Evolutionary conservation across 2,113 vertebrate species (phyloP), one percentile per base, ranked within the genome.

Genomic region (Lepus timidus): DNA sequence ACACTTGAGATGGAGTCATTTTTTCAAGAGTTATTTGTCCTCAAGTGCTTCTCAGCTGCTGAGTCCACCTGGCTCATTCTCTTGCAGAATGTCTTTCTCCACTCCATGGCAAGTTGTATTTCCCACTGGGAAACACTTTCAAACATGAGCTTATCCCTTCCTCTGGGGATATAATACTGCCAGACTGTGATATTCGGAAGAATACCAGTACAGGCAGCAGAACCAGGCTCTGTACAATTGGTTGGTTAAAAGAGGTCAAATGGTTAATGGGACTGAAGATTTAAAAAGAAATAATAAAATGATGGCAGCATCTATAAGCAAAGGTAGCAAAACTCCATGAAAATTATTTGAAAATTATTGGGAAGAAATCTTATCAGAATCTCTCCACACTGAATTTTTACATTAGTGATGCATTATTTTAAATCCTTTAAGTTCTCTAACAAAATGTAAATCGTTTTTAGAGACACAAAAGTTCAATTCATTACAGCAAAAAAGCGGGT

Each of bases 1-100:
- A 39, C 20, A 83, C n/a, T 87, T 85, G 79, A 95, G 29, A 91
- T 12, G 16, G 62, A 84, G 25, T 27, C 13, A 86, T 44, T 84
- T 85, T 96, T 70, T 73, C 36, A 94, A 64, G n/a, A 92, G 80
- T 93, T 75, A 94, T 90, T 94, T 94, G 55, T 91, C 71, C 39
- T 31, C 16, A 91, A 86, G 17, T 91, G 3, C 11, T 22, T 33
- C 22, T 6, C 25, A 73, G 14, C 36, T 86, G 33, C 61, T 88
- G 75, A 88, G n/a, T 87, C 19, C 44, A 58, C 55, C 22, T 61
- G 58, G 55, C 27, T 79, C 31, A 49, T 78, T 91, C 65, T 78
- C 29, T 12, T 88, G 44, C 5, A 83, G 81, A 36, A 58, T 55
- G 39, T 23, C 13, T 73, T 93, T 93, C 36, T 73, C 13, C 7